Percentiles rank a stretch among this genome's conserved stretches.
Conservation (phyloP, 2,113 vertebrate genomes). For the Pterocles orientalis region DNA sequence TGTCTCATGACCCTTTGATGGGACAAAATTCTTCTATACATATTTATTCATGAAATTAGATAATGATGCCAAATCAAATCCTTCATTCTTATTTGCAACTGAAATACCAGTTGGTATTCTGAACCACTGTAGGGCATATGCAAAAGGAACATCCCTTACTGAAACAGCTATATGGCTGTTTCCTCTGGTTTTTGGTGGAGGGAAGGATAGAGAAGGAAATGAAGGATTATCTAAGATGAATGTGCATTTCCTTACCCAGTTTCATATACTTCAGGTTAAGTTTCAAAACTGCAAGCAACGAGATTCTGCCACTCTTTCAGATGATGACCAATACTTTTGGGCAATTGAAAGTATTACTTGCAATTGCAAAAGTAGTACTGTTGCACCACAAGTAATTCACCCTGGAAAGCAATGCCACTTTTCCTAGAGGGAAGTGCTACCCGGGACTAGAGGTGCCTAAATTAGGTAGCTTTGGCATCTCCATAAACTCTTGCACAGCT, state of each 20-base stretch:
- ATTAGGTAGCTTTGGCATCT: not conserved
- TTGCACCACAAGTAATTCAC: not conserved
- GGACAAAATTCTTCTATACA: not conserved
- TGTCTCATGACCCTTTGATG: not conserved
- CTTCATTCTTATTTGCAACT: not conserved
- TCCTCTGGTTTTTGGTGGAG: not conserved
- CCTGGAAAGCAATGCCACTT: not conserved
- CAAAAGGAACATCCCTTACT: not conserved
- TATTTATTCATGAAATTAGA: constrained; percentile 39
- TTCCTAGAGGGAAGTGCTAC: not conserved
- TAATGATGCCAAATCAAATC: not conserved
- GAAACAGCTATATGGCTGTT: not conserved
- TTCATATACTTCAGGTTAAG: not conserved
- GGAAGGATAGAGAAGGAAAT: not conserved
- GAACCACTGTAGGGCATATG: not conserved
- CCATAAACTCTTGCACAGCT: not conserved
- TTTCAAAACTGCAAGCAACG: not conserved
- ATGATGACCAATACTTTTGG: not conserved
- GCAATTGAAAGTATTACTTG: too few relatives aligned
- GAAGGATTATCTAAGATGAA: not conserved
- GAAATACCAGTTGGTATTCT: not conserved
- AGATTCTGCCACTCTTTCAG: not conserved
- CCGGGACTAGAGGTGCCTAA: not conserved
- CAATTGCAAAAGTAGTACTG: not conserved
- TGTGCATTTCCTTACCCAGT: not conserved